Conservation (phyloP, 1,140 invertebrate genomes). For the Sminthurides bifidus region DNA sequence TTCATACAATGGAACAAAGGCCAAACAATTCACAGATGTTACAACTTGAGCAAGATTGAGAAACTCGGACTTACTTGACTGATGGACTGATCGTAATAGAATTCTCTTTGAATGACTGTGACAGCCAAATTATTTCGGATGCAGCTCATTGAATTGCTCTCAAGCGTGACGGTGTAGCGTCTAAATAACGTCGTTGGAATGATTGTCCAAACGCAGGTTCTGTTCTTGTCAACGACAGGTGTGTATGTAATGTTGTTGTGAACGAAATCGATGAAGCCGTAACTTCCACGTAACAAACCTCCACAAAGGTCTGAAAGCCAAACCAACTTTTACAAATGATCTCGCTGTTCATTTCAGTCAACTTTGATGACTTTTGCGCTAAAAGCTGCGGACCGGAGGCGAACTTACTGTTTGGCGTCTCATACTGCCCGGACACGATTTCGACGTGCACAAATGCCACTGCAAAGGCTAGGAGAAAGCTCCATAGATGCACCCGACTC, state of each 20-base stretch:
- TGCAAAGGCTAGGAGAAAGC: no score
- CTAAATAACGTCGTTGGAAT: background rate
- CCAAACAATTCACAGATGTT: background rate
- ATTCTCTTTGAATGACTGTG: background rate
- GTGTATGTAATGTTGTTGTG: background rate
- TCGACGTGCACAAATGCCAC: no score
- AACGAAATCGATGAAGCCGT: slow-evolving; percentile 3
- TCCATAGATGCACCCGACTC: no score
- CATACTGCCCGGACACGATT: slow-evolving; percentile 5
- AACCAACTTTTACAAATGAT: background rate
- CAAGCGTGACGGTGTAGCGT: background rate
- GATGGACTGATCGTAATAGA: background rate
- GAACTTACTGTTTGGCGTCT: slow-evolving; percentile 17
- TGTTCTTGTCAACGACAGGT: background rate
- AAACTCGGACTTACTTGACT: no score
- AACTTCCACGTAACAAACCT: slow-evolving; percentile 1
- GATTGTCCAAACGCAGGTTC: slow-evolving; percentile 13
- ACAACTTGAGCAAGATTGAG: background rate
- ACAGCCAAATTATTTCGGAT: background rate
- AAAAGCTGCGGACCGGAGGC: background rate
- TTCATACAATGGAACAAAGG: background rate
- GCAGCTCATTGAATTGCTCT: background rate
- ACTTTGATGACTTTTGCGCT: background rate
- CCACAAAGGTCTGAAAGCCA: slow-evolving; percentile 11
- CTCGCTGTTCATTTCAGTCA: background rate